Percentiles rank a stretch among this genome's conserved stretches.
phyloP scores from a whole-genome alignment of 2,888 invertebrate genomes.

The Nudaria mundana region DNA sequence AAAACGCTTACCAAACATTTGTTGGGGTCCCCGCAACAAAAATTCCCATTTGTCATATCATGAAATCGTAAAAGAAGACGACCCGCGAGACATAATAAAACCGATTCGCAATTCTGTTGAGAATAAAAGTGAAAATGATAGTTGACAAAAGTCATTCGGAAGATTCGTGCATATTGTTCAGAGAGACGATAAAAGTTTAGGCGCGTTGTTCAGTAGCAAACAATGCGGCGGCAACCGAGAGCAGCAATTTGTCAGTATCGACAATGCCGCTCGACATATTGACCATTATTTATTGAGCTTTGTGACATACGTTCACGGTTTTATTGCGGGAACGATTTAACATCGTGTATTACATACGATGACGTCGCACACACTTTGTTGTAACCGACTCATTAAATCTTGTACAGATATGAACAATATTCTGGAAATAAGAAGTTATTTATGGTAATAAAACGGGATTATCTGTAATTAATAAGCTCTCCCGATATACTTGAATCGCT shows the following conservation, averaged over 20 bases:
- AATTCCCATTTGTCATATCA: conserved; percentile 67
- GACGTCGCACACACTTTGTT: conserved; percentile 63
- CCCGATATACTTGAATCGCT: conserved; percentile 8
- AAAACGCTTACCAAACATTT: conserved; percentile 63
- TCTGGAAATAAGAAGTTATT: no score
- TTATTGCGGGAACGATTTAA: conserved; percentile 75
- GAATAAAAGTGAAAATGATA: conserved; percentile 74
- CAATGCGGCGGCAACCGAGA: conserved; percentile 73
- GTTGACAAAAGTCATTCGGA: conserved; percentile 67
- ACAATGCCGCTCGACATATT: conserved; percentile 77
- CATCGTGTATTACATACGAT: conserved; percentile 73
- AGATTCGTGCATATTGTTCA: conserved; percentile 59
- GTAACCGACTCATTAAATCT: conserved; percentile 37
- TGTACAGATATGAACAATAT: no score
- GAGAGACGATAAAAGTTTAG: conserved; percentile 57
- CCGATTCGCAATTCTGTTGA: conserved; percentile 58
- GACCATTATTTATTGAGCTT: conserved; percentile 78
- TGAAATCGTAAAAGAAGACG: conserved; percentile 52
- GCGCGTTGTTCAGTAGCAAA: conserved; percentile 59
- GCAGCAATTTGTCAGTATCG: conserved; percentile 78
- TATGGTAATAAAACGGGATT: conserved; percentile 11
- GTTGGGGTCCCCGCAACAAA: conserved; percentile 52
- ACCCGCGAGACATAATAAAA: conserved; percentile 67
- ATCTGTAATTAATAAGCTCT: conserved; percentile 19
- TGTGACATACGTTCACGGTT: conserved; percentile 67